Evolutionary conservation across 2,888 invertebrate genomes (phyloP), one percentile per base, ranked within the genome.

Genomic region (Malachius bipustulatus): DNA sequence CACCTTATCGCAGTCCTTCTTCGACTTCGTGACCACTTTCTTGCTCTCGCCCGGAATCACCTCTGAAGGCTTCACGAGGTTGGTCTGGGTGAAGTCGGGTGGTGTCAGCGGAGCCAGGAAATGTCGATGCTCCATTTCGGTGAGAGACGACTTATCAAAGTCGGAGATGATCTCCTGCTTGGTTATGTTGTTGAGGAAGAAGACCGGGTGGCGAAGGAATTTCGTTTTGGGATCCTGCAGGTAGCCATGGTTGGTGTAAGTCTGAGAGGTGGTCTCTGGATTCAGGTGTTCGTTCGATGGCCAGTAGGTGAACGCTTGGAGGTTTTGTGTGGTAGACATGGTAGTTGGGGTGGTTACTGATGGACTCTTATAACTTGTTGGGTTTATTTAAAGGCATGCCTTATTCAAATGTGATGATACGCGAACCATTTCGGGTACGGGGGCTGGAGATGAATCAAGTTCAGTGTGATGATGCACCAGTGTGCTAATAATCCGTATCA

Each of bases 1-100:
- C 58, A 82, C 82, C 56, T 81, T 81, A 2, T 63, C 50, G 10
- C 11, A n/a, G 29, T 8, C 4, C 12, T 28, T 11, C n/a, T 10
- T 11, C 6, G 36, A 45, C 35, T 47, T 63, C 30, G 32, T 32
- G 11, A n/a, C 16, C 4, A n/a, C 10, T 4, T 36, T 36, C 26
- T 33, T 19, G 12, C 9, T 75, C 15, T 37, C 30, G 10, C 42
- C 37, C 29, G 38, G 31, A 28, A 40, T 35, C 2, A 15, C 26
- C 11, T 30, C 19, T n/a, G 35, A 26, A 8, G 24, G 24, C n/a
- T 19, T 19, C 24, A 19, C 24, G 6, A 19, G 24, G 24, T 38
- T 34, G n/a, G 34, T 36, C 11, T 26, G 53, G 16, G 66, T 64
- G 1, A 62, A 64, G 26, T 66, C 67, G 0, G 64, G 59, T 14